Conservation (phyloP, 2,113 vertebrate genomes). For the Rostratula benghalensis region DNA sequence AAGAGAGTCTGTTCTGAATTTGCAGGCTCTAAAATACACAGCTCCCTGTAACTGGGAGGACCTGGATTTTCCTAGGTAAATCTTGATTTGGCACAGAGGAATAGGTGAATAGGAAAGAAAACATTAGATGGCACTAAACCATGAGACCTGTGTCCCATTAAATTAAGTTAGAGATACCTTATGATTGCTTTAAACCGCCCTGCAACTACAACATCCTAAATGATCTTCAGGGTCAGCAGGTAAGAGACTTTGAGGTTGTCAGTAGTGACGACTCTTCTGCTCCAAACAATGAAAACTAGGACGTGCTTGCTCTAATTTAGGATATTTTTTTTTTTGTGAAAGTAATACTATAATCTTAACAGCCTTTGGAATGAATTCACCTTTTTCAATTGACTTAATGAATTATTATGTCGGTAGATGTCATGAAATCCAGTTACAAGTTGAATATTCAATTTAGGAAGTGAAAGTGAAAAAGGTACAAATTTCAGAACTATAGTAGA, state of each 20-base stretch:
- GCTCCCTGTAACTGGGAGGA: not conserved
- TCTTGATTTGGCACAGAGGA: not conserved
- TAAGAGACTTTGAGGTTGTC: not conserved
- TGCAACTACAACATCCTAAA: not conserved
- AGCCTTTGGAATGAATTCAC: not conserved
- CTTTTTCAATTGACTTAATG: not conserved
- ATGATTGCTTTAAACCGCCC: not conserved
- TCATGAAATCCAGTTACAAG: not conserved
- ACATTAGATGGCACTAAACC: not conserved
- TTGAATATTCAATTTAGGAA: not conserved
- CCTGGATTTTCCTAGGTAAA: not conserved
- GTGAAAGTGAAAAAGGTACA: not conserved
- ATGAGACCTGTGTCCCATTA: not conserved
- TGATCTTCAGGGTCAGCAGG: not conserved
- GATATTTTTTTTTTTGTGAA: not conserved
- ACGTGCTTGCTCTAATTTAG: not conserved
- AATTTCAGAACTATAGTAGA: not conserved
- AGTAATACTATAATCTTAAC: not conserved
- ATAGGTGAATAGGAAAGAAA: not conserved
- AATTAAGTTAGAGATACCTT: not conserved
- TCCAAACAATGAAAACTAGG: not conserved
- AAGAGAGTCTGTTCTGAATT: conserved; percentile 44
- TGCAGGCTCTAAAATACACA: conserved; percentile 16
- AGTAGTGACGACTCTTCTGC: not conserved
- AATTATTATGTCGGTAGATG: not conserved